Evolutionary conservation across 2,113 vertebrate species (phyloP).

Genomic region (Engystomops pustulosus): DNA sequence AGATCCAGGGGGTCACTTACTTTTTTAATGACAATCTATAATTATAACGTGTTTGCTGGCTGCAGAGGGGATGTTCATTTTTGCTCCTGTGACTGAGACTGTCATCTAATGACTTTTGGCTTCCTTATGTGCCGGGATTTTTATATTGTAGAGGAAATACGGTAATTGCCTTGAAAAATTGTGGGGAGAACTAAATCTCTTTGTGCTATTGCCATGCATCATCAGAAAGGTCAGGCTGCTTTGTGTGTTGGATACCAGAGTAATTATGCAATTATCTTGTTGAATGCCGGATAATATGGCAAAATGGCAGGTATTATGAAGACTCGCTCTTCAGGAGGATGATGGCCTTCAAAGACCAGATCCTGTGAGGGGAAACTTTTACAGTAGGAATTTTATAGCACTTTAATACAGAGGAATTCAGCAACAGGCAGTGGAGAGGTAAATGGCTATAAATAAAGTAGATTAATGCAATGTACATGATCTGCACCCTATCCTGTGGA

Average conservation of each 20-base stretch:
- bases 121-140: neutral
- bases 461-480: no score
- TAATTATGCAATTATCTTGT: slow-evolving; percentile 45
- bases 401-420: neutral
- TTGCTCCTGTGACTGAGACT: no score
- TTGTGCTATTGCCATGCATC: slow-evolving; percentile 43
- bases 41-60: neutral
- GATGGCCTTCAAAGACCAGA: neutral
- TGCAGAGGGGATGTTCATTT: no score
- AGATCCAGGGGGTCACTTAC: no score
- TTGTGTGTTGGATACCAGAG: slow-evolving; percentile 12
- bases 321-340: neutral
- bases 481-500: no score
- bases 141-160: slow-evolving; percentile 11
- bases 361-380: neutral
- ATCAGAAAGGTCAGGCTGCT: slow-evolving; percentile 46
- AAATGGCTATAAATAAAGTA: no score
- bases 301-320: neutral
- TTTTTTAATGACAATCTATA: no score
- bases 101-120: neutral
- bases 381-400: neutral
- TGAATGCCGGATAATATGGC: slow-evolving; percentile 30
- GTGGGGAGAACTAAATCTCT: neutral
- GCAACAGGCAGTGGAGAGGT: neutral
- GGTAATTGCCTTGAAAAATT: slow-evolving; percentile 38